Evolutionary conservation across 2,888 invertebrate species (phyloP).

Genomic region (Crematogaster levior): DNA sequence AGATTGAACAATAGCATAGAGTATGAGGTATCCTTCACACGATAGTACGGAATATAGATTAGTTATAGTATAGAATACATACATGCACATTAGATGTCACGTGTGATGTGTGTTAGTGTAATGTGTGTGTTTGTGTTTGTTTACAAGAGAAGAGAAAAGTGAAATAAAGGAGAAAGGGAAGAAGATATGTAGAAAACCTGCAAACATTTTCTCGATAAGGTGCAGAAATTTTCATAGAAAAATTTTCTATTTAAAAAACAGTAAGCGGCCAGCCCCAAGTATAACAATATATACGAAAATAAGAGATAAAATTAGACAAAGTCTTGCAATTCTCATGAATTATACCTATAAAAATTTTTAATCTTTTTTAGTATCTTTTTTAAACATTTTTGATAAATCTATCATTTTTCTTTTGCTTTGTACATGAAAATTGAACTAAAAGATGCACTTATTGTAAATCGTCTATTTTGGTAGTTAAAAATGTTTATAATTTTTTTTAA

Average conservation of each 20-base stretch:
- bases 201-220: conserved; percentile 31
- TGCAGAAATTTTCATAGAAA: conserved; percentile 60
- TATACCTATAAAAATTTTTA: neutral
- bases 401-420: neutral
- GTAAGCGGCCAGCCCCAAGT: conserved; percentile 63
- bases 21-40: conserved; percentile 28
- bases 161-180: neutral
- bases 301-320: neutral
- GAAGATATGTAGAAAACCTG: neutral
- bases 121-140: conserved; percentile 34
- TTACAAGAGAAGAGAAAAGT: conserved; percentile 52
- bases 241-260: conserved; percentile 46
- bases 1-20: conserved; percentile 57
- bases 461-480: neutral
- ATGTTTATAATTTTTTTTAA: too few species aligned
- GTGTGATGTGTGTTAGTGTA: conserved; percentile 47
- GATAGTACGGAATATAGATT: conserved; percentile 41
- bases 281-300: conserved; percentile 6
- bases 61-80: conserved; percentile 52
- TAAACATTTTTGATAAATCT: neutral
- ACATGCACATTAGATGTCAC: conserved; percentile 43
- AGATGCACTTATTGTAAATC: neutral
- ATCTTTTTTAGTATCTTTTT: neutral
- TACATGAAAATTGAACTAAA: neutral
- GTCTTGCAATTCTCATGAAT: conserved; percentile 7